Conservation (phyloP, 2,113 vertebrate genomes). For the Leptobrachium leishanense region DNA sequence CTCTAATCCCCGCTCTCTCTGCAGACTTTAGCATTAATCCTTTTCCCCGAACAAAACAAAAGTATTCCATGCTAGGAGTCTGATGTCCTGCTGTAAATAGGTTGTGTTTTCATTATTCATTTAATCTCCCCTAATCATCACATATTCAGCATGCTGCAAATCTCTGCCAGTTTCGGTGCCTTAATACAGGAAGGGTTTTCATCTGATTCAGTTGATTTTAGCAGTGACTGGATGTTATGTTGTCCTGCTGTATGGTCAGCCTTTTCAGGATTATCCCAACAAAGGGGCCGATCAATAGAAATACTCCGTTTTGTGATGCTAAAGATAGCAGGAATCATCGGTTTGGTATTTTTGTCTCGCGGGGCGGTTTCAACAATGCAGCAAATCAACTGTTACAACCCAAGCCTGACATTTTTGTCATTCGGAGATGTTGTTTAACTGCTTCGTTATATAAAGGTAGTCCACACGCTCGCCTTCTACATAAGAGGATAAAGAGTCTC, state of each 20-base stretch:
- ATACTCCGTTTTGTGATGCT: conserved; percentile 64
- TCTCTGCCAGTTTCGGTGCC: conserved; percentile 60
- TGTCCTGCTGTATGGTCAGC: conserved; percentile 67
- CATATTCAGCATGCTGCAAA: conserved; percentile 67
- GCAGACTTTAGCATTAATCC: conserved; percentile 63
- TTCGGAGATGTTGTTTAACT: no score
- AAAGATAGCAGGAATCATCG: conserved; percentile 76
- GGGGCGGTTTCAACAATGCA: conserved; percentile 25
- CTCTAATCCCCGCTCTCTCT: conserved; percentile 61
- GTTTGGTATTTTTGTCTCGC: conserved; percentile 59
- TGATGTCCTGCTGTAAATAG: conserved; percentile 59
- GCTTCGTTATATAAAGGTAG: no score
- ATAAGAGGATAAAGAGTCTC: no score
- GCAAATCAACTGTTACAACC: conserved; percentile 37
- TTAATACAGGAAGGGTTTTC: conserved; percentile 70
- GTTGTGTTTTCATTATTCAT: conserved; percentile 63
- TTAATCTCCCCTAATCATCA: conserved; percentile 75
- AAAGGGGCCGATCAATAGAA: conserved; percentile 72
- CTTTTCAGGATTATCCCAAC: conserved; percentile 72
- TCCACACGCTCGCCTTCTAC: no score
- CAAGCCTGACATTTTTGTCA: neutral
- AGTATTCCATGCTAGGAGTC: conserved; percentile 59
- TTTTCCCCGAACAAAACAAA: conserved; percentile 61
- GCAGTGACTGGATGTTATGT: conserved; percentile 69
- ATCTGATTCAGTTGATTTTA: conserved; percentile 68